Percentiles rank a stretch among this genome's conserved stretches.
Conservation (phyloP, 2,888 invertebrate species). For the Hypercompe scribonia region DNA sequence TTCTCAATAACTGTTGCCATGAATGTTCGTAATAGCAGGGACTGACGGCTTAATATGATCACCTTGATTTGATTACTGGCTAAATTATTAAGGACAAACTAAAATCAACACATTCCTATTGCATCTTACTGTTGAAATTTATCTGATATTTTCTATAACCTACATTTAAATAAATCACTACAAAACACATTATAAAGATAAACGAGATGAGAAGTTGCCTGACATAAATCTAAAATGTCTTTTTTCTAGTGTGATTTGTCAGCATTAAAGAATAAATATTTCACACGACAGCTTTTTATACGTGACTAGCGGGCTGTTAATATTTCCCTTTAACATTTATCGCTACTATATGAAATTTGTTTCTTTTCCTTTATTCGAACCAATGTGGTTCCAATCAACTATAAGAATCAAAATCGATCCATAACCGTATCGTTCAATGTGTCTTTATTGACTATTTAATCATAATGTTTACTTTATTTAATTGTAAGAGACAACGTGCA, state of each 20-base stretch:
- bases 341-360: not conserved
- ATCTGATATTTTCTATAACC: not conserved
- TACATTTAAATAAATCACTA: not conserved
- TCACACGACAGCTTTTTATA: not conserved
- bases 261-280: not conserved
- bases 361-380: not conserved
- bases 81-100: no score
- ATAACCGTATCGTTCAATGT: not conserved
- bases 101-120: no score
- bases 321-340: not conserved
- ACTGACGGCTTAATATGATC: no score
- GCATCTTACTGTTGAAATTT: no score
- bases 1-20: no score
- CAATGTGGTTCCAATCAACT: not conserved
- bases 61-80: no score
- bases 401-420: not conserved
- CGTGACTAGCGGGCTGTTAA: not conserved
- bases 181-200: not conserved
- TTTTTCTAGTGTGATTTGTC: not conserved
- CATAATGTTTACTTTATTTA: not conserved
- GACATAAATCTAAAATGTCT: not conserved
- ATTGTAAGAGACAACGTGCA: not conserved
- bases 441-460: not conserved
- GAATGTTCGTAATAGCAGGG: no score
- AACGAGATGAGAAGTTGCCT: not conserved